Conservation (phyloP, 2,888 invertebrate species). For the Rhodophaea formosa region DNA sequence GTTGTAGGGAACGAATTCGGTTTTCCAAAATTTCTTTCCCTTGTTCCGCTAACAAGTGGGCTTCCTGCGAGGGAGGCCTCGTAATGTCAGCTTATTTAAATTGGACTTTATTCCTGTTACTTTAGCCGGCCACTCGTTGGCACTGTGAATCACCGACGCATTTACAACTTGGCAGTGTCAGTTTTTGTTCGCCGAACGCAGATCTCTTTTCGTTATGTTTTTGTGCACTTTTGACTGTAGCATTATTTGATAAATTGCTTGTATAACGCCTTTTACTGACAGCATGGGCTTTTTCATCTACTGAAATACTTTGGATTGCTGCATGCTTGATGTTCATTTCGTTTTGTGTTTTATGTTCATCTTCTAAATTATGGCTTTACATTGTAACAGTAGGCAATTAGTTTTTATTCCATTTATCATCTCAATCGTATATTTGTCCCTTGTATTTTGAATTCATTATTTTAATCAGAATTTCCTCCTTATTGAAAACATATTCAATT, state of each 20-base stretch:
- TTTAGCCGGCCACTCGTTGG: constrained; percentile 19
- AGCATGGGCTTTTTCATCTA: constrained; percentile 41
- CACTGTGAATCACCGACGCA: constrained; percentile 27
- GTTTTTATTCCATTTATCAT: neutral
- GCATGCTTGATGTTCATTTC: constrained; percentile 34
- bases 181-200: constrained; percentile 57
- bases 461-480: too few species aligned
- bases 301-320: constrained; percentile 33
- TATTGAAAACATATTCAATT: too few species aligned
- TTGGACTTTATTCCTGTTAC: constrained; percentile 26
- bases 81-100: constrained; percentile 24
- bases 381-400: neutral
- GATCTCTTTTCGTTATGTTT: constrained; percentile 69
- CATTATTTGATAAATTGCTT: constrained; percentile 44
- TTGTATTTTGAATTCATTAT: neutral
- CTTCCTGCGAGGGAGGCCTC: constrained; percentile 28
- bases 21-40: constrained; percentile 31
- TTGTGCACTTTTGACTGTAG: constrained; percentile 45
- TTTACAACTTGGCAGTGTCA: constrained; percentile 31
- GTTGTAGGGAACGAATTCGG: constrained; percentile 28
- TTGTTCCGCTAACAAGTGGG: constrained; percentile 30
- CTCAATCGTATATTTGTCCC: neutral
- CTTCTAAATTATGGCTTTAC: neutral
- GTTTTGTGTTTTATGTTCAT: neutral
- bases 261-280: constrained; percentile 36